These are phyloP conservation scores for Drosophila nannoptera DNA, from an alignment of 1,140 invertebrate species.

Conservation along the genomic window DNA sequence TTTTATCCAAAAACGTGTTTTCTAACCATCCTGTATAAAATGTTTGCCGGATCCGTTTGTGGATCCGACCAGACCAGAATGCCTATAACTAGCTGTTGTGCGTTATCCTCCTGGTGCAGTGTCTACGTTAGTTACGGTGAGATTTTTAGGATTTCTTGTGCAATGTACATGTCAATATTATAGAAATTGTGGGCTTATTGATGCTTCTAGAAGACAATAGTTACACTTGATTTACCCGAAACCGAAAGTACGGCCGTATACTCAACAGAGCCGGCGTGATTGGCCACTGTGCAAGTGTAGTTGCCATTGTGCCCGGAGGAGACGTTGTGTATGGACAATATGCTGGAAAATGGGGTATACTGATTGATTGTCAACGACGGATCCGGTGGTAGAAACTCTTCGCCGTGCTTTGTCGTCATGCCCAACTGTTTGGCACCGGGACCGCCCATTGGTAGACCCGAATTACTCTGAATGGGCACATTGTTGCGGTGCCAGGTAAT, in stretches of 20 bases:
- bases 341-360: constrained; percentile 80
- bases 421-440: constrained; percentile 14
- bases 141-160: constrained; percentile 34
- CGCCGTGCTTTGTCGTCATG: constrained; percentile 20
- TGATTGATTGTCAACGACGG: constrained; percentile 73
- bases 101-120: constrained; percentile 35
- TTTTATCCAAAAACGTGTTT: too few relatives aligned
- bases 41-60: not conserved
- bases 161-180: constrained; percentile 40
- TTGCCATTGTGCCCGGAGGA: constrained; percentile 83
- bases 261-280: constrained; percentile 82
- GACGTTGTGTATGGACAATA: constrained; percentile 83
- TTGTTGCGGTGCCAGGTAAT: constrained; percentile 85
- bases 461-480: constrained; percentile 63
- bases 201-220: constrained; percentile 38
- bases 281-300: constrained; percentile 84
- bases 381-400: constrained; percentile 50
- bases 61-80: not conserved
- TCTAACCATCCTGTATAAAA: too few relatives aligned
- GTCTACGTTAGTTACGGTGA: constrained; percentile 47
- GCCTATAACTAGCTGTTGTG: not conserved
- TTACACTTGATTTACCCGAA: constrained; percentile 81
- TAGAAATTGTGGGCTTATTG: constrained; percentile 20
- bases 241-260: constrained; percentile 84
- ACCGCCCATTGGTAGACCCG: constrained; percentile 15